A percentile compares a stretch with the other conserved stretches of the same genome.
phyloP scores from a whole-genome alignment of 2,888 invertebrate species.

The Raillietiella orientalis region DNA sequence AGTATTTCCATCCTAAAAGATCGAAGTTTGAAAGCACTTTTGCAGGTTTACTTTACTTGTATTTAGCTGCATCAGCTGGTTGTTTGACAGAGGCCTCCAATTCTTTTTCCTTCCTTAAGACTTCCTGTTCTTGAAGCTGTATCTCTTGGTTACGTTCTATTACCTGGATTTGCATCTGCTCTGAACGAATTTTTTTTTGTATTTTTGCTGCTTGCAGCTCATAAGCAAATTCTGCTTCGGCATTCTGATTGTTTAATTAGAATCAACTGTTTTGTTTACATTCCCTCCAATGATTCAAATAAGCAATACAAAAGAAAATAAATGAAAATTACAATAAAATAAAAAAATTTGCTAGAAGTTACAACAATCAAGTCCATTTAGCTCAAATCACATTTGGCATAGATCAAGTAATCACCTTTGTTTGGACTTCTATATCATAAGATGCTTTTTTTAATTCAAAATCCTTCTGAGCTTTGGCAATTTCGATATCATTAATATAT shows the following conservation, averaged over 20 bases:
- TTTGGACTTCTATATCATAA: slow-evolving; percentile 87
- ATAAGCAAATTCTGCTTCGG: slow-evolving; percentile 75
- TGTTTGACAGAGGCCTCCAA: slow-evolving; percentile 69
- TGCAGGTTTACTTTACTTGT: slow-evolving; percentile 12
- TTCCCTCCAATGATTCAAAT: slow-evolving; percentile 3
- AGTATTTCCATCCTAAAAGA: slow-evolving; percentile 47
- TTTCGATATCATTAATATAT: slow-evolving; percentile 81
- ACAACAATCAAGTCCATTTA: too few relatives aligned
- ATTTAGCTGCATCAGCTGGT: slow-evolving; percentile 86
- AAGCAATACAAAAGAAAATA: slow-evolving; percentile 4
- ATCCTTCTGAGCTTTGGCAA: slow-evolving; percentile 82
- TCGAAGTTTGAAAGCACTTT: slow-evolving; percentile 3
- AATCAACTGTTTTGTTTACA: too few relatives aligned
- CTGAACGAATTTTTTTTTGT: slow-evolving; percentile 77
- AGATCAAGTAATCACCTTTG: slow-evolving; percentile 30
- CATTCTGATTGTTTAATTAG: slow-evolving; percentile 19
- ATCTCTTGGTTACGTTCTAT: slow-evolving; percentile 78
- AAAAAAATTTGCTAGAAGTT: too few relatives aligned
- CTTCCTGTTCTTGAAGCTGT: slow-evolving; percentile 83
- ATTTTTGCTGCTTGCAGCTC: slow-evolving; percentile 82
- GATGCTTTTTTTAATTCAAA: slow-evolving; percentile 89
- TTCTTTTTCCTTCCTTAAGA: slow-evolving; percentile 59
- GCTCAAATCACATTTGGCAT: too few relatives aligned
- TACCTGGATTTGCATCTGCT: slow-evolving; percentile 83
- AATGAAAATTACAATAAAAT: slow-evolving; percentile 3